phyloP scores from a whole-genome alignment of 1,140 invertebrate genomes.

The Pristionchus pacificus region DNA sequence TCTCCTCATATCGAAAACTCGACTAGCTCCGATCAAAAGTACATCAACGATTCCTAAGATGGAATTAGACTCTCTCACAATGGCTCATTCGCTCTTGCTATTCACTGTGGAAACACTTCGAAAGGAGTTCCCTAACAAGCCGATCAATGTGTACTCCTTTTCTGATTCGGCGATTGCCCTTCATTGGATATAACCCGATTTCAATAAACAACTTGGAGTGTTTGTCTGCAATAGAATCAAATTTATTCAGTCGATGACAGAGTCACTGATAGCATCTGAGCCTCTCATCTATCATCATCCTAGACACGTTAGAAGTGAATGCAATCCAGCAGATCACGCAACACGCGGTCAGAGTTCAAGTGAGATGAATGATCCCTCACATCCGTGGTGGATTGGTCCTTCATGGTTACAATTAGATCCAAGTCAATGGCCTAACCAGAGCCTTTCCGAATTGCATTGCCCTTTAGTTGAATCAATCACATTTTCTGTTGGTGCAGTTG shows the following conservation, averaged over 20 bases:
- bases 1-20: neutral
- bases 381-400: neutral
- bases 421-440: neutral
- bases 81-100: neutral
- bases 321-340: neutral
- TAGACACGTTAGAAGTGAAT: neutral
- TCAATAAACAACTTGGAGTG: neutral
- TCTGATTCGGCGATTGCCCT: neutral
- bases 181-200: neutral
- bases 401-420: neutral
- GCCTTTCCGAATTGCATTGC: neutral
- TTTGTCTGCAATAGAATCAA: neutral
- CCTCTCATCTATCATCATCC: too few relatives aligned
- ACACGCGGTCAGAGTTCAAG: neutral
- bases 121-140: neutral
- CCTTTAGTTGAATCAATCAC: too few relatives aligned
- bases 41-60: neutral
- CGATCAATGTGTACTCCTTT: neutral
- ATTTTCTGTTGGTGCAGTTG: too few relatives aligned
- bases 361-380: neutral
- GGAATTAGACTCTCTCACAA: neutral
- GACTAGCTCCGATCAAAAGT: neutral
- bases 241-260: neutral
- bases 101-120: neutral
- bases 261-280: neutral